phyloP scores from a whole-genome alignment of 2,888 invertebrate species.

The Epistrophella euchroma region DNA sequence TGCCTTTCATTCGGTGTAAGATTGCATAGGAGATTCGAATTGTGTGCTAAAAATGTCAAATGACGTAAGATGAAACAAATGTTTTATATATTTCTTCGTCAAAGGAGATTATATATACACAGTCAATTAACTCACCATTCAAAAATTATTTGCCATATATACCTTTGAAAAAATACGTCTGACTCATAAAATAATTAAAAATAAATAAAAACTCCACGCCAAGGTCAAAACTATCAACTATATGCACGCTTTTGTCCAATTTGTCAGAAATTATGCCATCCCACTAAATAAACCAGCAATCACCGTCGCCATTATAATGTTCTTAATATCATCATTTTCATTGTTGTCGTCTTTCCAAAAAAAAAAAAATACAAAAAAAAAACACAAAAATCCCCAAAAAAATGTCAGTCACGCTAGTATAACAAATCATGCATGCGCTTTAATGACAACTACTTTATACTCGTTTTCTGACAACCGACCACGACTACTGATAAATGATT shows the following conservation, averaged over 20 bases:
- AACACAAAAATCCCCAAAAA: slow-evolving; percentile 1
- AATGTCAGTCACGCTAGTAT: slow-evolving; percentile 65
- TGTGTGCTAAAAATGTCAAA: background rate
- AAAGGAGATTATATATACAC: background rate
- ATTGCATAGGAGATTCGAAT: too few relatives aligned
- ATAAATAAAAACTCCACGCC: slow-evolving; percentile 29
- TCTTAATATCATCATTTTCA: slow-evolving; percentile 44
- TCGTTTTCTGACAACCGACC: slow-evolving; percentile 40
- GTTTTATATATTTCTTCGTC: background rate
- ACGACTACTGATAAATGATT: slow-evolving; percentile 63
- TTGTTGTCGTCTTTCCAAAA: slow-evolving; percentile 39
- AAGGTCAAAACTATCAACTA: slow-evolving; percentile 35
- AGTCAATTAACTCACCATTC: slow-evolving; percentile 20
- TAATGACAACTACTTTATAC: slow-evolving; percentile 59
- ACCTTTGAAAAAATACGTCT: background rate
- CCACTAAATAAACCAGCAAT: slow-evolving; percentile 22
- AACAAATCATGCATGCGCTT: slow-evolving; percentile 71
- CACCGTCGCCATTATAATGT: slow-evolving; percentile 31
- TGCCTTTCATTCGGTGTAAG: too few relatives aligned
- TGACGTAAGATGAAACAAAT: background rate
- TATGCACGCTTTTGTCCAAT: slow-evolving; percentile 51
- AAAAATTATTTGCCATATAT: background rate
- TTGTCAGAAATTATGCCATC: slow-evolving; percentile 45
- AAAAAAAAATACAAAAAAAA: background rate
- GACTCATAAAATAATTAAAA: slow-evolving; percentile 45